Conservation (phyloP, 2,113 vertebrate species). For the Pluvialis apricaria region DNA sequence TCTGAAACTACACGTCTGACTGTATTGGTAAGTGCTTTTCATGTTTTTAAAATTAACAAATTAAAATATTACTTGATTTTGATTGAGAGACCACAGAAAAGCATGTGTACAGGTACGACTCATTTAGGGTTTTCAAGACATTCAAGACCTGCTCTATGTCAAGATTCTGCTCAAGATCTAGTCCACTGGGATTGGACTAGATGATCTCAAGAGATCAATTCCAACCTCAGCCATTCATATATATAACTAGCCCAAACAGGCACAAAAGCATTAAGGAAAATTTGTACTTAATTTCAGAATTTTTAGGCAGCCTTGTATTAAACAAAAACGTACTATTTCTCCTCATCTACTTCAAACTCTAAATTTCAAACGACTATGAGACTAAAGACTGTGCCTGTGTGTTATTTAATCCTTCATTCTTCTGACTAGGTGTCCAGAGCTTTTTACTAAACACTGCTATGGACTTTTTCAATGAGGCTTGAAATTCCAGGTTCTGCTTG, state of each 20-base stretch:
- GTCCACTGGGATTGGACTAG: background rate
- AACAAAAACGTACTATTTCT: background rate
- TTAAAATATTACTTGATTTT: background rate
- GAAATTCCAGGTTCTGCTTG: background rate
- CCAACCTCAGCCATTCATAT: background rate
- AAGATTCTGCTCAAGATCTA: background rate
- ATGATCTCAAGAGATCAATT: background rate
- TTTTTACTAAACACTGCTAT: background rate
- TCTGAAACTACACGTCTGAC: background rate
- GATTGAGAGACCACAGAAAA: background rate
- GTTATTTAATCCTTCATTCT: background rate
- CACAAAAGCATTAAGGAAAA: background rate
- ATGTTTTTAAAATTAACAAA: background rate
- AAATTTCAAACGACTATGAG: background rate
- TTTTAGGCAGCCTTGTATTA: background rate
- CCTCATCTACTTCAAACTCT: background rate
- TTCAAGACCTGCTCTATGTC: background rate
- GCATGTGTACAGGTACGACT: background rate
- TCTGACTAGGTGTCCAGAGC: background rate
- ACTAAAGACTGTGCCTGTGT: background rate
- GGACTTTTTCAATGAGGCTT: background rate
- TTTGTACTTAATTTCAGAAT: background rate
- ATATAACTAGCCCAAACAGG: background rate
- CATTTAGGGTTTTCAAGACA: background rate
- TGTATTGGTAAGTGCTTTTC: background rate